phyloP scores from a whole-genome alignment of 2,113 vertebrate species.

The Sylvia atricapilla region DNA sequence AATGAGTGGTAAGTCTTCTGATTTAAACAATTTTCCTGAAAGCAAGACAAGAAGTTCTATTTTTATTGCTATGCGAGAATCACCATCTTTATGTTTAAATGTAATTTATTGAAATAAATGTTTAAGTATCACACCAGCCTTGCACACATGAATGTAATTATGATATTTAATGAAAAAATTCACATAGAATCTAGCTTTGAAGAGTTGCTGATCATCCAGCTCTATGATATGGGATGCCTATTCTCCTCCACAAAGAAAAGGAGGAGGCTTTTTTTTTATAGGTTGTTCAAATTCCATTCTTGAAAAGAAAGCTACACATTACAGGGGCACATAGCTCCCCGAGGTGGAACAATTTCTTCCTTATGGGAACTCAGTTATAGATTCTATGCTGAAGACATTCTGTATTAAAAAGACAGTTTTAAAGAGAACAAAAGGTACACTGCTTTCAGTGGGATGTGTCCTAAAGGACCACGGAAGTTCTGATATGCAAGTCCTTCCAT shows the following conservation, averaged over 20 bases:
- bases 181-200: background rate
- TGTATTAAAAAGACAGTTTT: background rate
- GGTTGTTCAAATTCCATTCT: background rate
- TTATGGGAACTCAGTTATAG: background rate
- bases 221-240: background rate
- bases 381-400: background rate
- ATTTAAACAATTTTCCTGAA: conserved; percentile 80
- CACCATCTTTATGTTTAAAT: background rate
- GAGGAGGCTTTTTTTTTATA: background rate
- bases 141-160: background rate
- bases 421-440: background rate
- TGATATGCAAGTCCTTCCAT: background rate
- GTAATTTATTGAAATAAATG: background rate
- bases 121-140: background rate
- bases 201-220: background rate
- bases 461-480: background rate
- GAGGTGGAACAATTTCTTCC: background rate
- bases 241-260: background rate
- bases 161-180: background rate
- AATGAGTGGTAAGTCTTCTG: conserved; percentile 70
- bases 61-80: background rate
- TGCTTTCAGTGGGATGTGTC: background rate
- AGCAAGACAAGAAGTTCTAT: conserved; percentile 23
- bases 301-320: background rate
- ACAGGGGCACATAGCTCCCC: background rate